phyloP scores from a whole-genome alignment of 2,888 invertebrate species.

The Melieria picta region DNA sequence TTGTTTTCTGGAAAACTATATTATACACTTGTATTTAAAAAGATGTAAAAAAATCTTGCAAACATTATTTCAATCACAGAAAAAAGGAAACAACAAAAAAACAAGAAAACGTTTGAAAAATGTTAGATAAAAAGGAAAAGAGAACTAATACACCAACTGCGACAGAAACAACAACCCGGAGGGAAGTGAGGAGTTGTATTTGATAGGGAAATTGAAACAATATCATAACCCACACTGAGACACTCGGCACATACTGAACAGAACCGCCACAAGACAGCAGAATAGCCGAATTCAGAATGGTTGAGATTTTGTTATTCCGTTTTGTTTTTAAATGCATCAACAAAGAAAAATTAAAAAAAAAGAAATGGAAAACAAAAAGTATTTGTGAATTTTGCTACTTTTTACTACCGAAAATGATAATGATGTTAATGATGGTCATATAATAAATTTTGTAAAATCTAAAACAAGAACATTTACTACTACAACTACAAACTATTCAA shows the following conservation, averaged over 20 bases:
- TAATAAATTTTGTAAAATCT: constrained; percentile 37
- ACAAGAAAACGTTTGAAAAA: constrained; percentile 35
- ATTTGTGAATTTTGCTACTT: constrained; percentile 35
- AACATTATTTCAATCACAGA: constrained; percentile 17
- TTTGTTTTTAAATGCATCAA: constrained; percentile 20
- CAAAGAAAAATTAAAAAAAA: constrained; percentile 10
- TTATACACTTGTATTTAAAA: constrained; percentile 30
- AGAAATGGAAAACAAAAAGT: constrained; percentile 16
- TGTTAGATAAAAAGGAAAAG: constrained; percentile 19
- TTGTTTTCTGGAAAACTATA: constrained; percentile 18
- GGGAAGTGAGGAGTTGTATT: constrained; percentile 13
- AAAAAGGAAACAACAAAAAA: constrained; percentile 17
- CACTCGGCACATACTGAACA: too few relatives aligned
- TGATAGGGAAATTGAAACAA: background rate
- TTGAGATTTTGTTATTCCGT: constrained; percentile 18
- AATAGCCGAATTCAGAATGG: constrained; percentile 9
- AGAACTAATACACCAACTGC: constrained; percentile 19
- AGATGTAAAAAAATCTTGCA: constrained; percentile 20
- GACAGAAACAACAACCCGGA: constrained; percentile 32
- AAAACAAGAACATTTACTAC: constrained; percentile 14
- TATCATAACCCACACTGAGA: too few relatives aligned
- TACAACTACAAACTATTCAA: constrained; percentile 20
- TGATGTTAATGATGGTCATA: constrained; percentile 32
- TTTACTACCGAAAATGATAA: constrained; percentile 28
- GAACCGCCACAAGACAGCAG: constrained; percentile 10